Percentiles rank a stretch among this genome's conserved stretches.
Conservation (phyloP, 2,113 vertebrate species). For the Cebus imitator region DNA sequence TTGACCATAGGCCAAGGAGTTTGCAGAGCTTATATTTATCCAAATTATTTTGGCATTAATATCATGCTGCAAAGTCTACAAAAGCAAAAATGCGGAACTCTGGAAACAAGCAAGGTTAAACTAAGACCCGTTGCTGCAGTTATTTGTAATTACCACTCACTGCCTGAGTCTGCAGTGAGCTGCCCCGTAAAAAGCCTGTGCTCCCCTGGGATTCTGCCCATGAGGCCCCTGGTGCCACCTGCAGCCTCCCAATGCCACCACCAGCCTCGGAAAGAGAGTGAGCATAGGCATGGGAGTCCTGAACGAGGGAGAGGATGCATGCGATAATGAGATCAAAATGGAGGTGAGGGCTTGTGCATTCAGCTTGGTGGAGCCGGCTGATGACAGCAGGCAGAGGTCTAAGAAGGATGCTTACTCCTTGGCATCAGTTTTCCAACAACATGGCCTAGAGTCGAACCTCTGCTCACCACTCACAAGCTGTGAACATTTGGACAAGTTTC, state of each 20-base stretch:
- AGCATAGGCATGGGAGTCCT: accelerated
- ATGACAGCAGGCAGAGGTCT: background rate
- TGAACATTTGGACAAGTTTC: background rate
- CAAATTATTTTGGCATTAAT: background rate
- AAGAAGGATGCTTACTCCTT: background rate
- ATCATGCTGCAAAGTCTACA: background rate
- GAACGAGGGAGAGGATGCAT: background rate
- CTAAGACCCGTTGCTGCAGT: accelerated
- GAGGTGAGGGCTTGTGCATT: background rate
- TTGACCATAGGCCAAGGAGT: background rate
- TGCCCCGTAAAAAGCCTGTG: background rate
- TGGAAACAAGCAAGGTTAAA: background rate
- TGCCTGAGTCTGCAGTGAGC: background rate
- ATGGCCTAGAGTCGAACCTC: background rate
- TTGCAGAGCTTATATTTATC: background rate
- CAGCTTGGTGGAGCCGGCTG: background rate
- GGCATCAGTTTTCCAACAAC: background rate
- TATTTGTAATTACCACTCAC: background rate
- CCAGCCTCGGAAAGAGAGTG: background rate
- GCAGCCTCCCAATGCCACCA: background rate
- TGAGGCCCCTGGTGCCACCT: background rate
- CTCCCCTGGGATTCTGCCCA: background rate
- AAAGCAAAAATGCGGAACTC: background rate
- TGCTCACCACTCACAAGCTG: background rate
- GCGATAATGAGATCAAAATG: background rate